Conservation (phyloP, 2,113 vertebrate genomes). For the Apus apus region DNA sequence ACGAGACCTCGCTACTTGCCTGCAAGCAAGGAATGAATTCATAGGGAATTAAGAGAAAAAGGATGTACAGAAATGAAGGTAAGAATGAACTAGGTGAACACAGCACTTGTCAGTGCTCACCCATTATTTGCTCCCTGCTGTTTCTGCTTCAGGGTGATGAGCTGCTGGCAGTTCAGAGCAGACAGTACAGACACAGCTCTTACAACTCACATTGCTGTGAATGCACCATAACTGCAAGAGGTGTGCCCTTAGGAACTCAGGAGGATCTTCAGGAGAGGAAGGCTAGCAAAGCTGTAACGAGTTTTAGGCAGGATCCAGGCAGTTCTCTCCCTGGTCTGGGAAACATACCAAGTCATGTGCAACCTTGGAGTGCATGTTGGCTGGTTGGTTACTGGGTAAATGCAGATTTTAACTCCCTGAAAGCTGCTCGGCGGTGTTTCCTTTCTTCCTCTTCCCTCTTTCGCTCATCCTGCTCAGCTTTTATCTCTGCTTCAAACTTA, state of each 20-base stretch:
- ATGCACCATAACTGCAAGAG: background rate
- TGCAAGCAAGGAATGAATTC: slow-evolving; percentile 46
- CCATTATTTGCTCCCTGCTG: slow-evolving; percentile 1
- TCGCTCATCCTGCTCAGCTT: slow-evolving; percentile 89
- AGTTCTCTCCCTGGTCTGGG: slow-evolving; percentile 11
- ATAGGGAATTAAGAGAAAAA: background rate
- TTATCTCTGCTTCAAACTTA: slow-evolving; percentile 93
- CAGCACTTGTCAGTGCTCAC: background rate
- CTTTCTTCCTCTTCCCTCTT: slow-evolving; percentile 86
- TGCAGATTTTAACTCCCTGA: slow-evolving; percentile 90
- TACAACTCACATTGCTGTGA: background rate
- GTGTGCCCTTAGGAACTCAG: background rate
- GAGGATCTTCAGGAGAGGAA: slow-evolving; percentile 20
- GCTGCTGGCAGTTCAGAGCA: background rate
- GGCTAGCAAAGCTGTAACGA: background rate
- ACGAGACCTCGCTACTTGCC: slow-evolving; percentile 20
- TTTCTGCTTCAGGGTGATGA: slow-evolving; percentile 2
- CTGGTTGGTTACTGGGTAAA: slow-evolving; percentile 78
- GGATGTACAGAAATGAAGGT: background rate
- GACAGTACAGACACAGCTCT: background rate
- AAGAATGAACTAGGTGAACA: background rate
- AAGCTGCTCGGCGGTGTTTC: slow-evolving; percentile 87
- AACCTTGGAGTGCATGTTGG: background rate
- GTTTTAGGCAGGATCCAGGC: slow-evolving; percentile 30
- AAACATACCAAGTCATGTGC: slow-evolving; percentile 44